Evolutionary conservation across 2,113 vertebrate genomes (phyloP).

Genomic region (Muntiacus reevesi): DNA sequence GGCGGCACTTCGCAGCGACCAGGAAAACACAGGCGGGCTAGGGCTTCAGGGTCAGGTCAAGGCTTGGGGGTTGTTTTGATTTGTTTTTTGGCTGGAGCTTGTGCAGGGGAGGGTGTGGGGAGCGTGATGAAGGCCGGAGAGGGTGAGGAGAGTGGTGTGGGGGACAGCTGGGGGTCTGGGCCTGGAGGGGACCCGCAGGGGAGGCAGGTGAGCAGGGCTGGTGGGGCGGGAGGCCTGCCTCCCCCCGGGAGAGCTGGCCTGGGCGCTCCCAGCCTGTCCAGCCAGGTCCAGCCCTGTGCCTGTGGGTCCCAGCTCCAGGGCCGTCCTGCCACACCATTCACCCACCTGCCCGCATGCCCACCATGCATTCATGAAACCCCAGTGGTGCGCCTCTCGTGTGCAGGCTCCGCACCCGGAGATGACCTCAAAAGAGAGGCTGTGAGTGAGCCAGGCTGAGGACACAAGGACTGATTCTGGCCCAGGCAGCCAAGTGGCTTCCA

Average conservation of each 20-base stretch:
- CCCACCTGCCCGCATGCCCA: neutral
- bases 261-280: neutral
- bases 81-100: neutral
- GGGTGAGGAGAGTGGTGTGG: neutral
- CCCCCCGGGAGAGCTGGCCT: neutral
- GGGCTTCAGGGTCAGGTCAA: neutral
- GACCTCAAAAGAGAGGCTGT: neutral
- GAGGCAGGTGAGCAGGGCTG: neutral
- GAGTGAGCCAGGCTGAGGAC: neutral
- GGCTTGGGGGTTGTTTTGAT: neutral
- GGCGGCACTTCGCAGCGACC: neutral
- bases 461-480: neutral
- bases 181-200: neutral
- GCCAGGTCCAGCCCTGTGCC: neutral
- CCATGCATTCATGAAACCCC: neutral
- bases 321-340: rapidly evolving
- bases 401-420: neutral
- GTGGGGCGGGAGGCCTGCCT: rapidly evolving
- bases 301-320: neutral
- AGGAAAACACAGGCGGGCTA: neutral
- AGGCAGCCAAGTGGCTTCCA: neutral
- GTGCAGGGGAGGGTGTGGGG: neutral
- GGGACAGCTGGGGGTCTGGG: neutral
- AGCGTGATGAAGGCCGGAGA: neutral
- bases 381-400: neutral